Evolutionary conservation across 2,797 vertebrate species (phyloP), one percentile per base, ranked within the genome.

Genomic region (Esox lucius): DNA sequence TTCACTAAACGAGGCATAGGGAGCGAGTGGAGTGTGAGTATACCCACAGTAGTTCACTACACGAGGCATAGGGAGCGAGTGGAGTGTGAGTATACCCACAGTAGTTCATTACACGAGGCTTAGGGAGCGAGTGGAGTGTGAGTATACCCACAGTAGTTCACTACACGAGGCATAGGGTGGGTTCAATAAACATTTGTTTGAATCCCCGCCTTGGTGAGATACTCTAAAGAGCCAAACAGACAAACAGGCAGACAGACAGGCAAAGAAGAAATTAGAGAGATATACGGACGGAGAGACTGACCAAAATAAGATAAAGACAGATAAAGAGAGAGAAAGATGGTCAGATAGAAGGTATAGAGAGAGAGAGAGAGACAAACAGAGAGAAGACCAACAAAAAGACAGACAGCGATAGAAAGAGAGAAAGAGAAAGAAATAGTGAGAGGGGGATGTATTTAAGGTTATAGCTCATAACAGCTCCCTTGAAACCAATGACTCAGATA

Each of bases 401-500:
- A 87, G 83, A 89, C 16, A 87, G 91, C 90, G 11, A 46, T 11
- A 13, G 42, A 46, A 0, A 11, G 42, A 46, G 2, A 46, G 42
- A 46, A 13, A 13, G 42, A 46, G 42, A 46, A 9, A n/a, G n/a
- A n/a, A n/a, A n/a, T n/a, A 42, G 42, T 2, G 9, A 46, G 12
- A 13, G 12, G 42, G 42, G 42, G 42, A 46, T 46, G 1, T 46
- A 46, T 86, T 86, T 86, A 85, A 87, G 86, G 91, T 89, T 12
- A 90, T 87, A 91, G 86, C 88, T 88, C 87, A 89, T 88, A 90
- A 92, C 90, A 88, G 84, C 88, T 90, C 90, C 89, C 90, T 87
- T 89, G 88, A 87, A 91, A 88, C 88, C 89, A 88, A 90, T 93
- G 92, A 92, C 90, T 94, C 91, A 94, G 91, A 92, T 91, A 91